Percentiles rank a stretch among this genome's conserved stretches.
These are phyloP conservation scores for Urocynchramus pylzowi DNA, from an alignment of 2,113 vertebrate species.

Conservation along the genomic window DNA sequence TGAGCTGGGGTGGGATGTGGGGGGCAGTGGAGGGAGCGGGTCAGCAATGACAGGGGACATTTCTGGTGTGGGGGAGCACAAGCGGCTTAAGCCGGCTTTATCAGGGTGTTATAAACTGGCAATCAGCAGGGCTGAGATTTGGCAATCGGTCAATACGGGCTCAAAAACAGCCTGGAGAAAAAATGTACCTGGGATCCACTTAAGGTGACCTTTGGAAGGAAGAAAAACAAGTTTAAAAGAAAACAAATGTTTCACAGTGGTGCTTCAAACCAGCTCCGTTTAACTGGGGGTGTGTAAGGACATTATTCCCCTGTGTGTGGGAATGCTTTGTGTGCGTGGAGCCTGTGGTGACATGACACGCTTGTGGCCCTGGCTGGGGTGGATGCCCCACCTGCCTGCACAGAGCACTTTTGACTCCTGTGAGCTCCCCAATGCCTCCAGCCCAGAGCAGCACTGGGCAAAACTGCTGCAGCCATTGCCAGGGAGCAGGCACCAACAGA, in stretches of 20 bases:
- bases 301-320: neutral
- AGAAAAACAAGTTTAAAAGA: slow-evolving; percentile 67
- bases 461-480: neutral
- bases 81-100: neutral
- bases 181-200: slow-evolving; percentile 19
- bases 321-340: neutral
- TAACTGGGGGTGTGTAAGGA: slow-evolving; percentile 20
- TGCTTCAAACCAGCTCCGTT: neutral
- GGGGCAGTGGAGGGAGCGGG: neutral
- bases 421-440: neutral
- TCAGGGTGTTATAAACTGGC: neutral
- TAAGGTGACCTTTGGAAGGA: slow-evolving; percentile 60
- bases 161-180: slow-evolving; percentile 15
- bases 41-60: neutral
- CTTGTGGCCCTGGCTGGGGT: rapidly evolving
- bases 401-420: neutral
- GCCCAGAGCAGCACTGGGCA: rapidly evolving
- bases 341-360: neutral
- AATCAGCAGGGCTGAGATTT: slow-evolving; percentile 33
- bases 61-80: neutral
- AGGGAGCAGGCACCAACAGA: rapidly evolving
- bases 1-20: neutral
- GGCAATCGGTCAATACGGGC: slow-evolving; percentile 25
- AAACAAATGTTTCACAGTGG: slow-evolving; percentile 13
- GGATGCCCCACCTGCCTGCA: neutral